Conservation (phyloP, 1,140 invertebrate genomes). For the Habropoda laboriosa region DNA sequence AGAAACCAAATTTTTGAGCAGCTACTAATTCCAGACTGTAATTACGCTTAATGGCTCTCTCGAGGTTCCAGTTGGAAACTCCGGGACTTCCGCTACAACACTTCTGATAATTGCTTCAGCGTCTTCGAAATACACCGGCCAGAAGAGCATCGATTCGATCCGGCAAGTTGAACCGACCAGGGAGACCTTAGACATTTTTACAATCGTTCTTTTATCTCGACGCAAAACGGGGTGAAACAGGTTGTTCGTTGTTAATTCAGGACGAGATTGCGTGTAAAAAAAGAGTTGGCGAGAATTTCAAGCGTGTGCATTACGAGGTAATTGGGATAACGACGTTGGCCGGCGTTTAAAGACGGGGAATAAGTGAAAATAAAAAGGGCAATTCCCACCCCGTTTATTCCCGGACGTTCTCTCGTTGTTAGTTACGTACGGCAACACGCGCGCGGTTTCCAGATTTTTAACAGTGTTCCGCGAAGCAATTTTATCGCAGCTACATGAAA, state of each 20-base stretch:
- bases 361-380: slow-evolving; percentile 29
- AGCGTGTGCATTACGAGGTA: background rate
- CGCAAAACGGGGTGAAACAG: background rate
- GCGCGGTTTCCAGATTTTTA: slow-evolving; percentile 14
- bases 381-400: slow-evolving; percentile 15
- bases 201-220: background rate
- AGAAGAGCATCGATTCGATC: background rate
- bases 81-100: background rate
- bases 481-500: background rate
- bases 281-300: slow-evolving; percentile 1
- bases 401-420: slow-evolving; percentile 2
- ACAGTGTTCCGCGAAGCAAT: background rate
- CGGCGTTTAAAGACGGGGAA: background rate
- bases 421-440: background rate
- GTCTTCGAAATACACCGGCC: background rate
- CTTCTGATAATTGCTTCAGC: slow-evolving; percentile 11
- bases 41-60: slow-evolving; percentile 25
- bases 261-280: slow-evolving; percentile 14
- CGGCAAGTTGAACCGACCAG: too few relatives aligned
- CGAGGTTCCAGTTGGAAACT: background rate
- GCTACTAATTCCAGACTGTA: slow-evolving; percentile 6
- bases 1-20: slow-evolving; percentile 26
- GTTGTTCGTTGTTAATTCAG: too few relatives aligned
- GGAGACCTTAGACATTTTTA: background rate
- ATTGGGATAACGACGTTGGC: slow-evolving; percentile 3